Conservation (phyloP, 2,888 invertebrate genomes). For the Macropis europaea region DNA sequence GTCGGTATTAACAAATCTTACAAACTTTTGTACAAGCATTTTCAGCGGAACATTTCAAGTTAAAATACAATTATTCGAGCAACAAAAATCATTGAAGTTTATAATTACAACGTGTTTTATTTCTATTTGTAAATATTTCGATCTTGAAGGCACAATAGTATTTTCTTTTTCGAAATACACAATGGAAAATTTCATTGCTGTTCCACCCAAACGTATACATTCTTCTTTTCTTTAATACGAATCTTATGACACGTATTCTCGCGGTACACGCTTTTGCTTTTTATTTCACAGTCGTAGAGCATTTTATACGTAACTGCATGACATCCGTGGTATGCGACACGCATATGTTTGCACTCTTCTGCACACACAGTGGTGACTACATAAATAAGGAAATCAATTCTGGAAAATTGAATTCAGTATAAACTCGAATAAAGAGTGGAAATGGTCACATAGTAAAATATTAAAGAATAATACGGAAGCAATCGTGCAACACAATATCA, state of each 20-base stretch:
- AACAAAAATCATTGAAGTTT: neutral
- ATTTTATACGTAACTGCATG: constrained; percentile 45
- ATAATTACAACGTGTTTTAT: neutral
- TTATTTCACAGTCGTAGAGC: constrained; percentile 54
- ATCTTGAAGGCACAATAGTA: constrained; percentile 13
- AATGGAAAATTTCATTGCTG: constrained; percentile 5
- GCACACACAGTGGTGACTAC: neutral
- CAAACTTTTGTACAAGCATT: no score
- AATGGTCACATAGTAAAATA: no score
- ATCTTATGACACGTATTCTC: constrained; percentile 57
- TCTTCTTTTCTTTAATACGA: constrained; percentile 46
- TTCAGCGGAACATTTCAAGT: no score
- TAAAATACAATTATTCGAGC: neutral
- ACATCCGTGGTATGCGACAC: neutral
- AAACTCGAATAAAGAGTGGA: no score
- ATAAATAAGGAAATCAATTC: no score
- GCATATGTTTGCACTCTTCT: neutral
- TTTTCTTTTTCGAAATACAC: constrained; percentile 23
- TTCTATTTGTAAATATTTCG: neutral
- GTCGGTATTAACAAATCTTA: no score
- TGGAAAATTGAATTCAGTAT: no score
- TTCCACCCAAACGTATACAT: constrained; percentile 1
- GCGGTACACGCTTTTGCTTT: constrained; percentile 63
- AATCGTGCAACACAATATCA: no score
- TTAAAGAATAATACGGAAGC: no score